Conservation (phyloP, 2,797 vertebrate genomes). For the Poeciliopsis gracilis region DNA sequence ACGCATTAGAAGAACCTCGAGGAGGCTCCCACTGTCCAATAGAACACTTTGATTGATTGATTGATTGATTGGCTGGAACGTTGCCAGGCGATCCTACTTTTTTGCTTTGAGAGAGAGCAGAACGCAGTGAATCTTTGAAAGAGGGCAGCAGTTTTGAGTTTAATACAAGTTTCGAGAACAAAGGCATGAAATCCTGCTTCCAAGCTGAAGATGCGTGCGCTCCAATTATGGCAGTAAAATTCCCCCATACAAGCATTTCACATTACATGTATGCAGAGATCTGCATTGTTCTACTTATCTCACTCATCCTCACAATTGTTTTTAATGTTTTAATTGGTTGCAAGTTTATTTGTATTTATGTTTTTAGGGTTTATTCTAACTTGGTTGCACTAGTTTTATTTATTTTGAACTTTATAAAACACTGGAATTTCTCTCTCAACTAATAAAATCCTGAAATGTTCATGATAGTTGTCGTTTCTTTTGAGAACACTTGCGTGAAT, state of each 20-base stretch:
- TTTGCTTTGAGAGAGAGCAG: too few species aligned
- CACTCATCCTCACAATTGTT: background rate
- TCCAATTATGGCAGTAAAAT: too few species aligned
- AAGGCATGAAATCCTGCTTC: too few species aligned
- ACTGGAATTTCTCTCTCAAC: background rate
- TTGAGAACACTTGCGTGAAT: background rate
- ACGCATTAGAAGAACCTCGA: too few species aligned
- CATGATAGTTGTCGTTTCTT: background rate
- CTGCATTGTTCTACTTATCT: background rate
- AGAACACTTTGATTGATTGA: too few species aligned
- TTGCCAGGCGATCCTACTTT: too few species aligned
- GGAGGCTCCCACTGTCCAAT: too few species aligned
- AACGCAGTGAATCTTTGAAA: too few species aligned
- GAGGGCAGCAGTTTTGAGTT: too few species aligned
- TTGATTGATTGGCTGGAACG: too few species aligned
- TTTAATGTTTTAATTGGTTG: background rate
- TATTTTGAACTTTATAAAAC: background rate
- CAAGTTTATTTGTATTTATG: background rate
- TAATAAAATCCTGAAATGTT: background rate
- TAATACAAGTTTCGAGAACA: too few species aligned
- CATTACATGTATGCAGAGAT: background rate
- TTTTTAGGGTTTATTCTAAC: background rate
- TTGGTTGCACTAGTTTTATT: background rate
- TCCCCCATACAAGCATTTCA: background rate
- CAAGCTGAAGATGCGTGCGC: too few species aligned